These are phyloP conservation scores for Myocastor coypus DNA, from an alignment of 2,113 vertebrate species.

Conservation along the genomic window DNA sequence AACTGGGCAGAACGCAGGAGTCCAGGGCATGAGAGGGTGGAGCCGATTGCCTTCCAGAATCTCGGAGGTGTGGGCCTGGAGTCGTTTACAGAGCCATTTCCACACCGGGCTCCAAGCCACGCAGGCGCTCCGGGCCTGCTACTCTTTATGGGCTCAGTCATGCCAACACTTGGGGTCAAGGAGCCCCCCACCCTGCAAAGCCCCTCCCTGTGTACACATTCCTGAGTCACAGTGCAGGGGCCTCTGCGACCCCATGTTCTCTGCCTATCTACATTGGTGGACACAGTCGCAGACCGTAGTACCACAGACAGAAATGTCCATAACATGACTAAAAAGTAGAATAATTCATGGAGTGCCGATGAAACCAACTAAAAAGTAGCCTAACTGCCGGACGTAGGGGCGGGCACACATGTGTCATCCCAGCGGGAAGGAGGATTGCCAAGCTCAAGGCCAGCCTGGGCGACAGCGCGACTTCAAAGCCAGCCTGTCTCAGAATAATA, in stretches of 20 bases:
- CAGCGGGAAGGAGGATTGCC: background rate
- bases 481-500: background rate
- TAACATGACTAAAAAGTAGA: background rate
- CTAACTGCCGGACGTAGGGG: background rate
- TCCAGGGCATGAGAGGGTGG: fast-evolving
- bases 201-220: background rate
- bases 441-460: background rate
- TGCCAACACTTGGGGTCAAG: background rate
- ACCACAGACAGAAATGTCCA: background rate
- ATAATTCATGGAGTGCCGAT: background rate
- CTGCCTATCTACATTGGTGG: background rate
- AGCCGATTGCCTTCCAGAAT: constrained; percentile 12
- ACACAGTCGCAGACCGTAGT: background rate
- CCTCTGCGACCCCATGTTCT: background rate
- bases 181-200: background rate
- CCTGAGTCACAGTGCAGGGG: background rate
- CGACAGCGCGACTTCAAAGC: background rate
- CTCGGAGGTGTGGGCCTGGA: background rate
- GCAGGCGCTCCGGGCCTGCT: background rate
- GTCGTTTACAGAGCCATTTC: background rate
- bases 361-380: background rate
- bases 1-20: fast-evolving
- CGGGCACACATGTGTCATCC: background rate
- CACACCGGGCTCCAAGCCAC: background rate
- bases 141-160: background rate